These are phyloP conservation scores for Gnatocerus cornutus DNA, from an alignment of 2,888 invertebrate species.

Conservation along the genomic window DNA sequence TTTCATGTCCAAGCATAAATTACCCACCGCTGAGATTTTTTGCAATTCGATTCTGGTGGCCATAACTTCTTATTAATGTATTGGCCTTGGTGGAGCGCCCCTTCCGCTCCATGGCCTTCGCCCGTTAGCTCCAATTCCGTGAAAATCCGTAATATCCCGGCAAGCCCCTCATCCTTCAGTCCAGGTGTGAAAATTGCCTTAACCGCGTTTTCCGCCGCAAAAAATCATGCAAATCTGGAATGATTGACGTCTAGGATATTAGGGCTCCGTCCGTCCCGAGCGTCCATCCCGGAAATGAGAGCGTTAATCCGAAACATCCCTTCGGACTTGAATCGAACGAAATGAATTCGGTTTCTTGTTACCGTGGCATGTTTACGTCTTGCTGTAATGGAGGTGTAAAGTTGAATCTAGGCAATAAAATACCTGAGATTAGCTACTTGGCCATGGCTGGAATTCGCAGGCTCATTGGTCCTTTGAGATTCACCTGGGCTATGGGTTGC, in stretches of 20 bases:
- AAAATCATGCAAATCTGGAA: constrained; percentile 22
- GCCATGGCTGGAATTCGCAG: constrained; percentile 50
- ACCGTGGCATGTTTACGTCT: constrained; percentile 36
- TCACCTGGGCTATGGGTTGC: constrained; percentile 44
- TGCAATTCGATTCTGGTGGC: background rate
- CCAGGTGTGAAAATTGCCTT: constrained; percentile 21
- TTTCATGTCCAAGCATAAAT: too few relatives aligned
- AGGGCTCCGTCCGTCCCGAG: background rate
- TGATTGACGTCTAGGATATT: constrained; percentile 28
- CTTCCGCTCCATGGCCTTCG: background rate
- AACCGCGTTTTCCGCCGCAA: constrained; percentile 13
- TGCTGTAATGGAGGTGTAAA: constrained; percentile 56
- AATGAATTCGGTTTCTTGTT: constrained; percentile 26
- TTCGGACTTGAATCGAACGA: background rate
- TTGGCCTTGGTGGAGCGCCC: background rate
- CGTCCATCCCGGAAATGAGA: constrained; percentile 24
- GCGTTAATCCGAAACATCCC: constrained; percentile 21
- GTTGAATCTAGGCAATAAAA: constrained; percentile 57
- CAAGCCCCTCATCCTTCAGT: constrained; percentile 1
- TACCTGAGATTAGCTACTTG: constrained; percentile 56
- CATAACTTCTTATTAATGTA: background rate
- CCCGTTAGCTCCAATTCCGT: background rate
- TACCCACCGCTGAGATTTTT: too few relatives aligned
- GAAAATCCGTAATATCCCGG: constrained; percentile 1
- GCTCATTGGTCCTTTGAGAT: constrained; percentile 56